These are phyloP conservation scores for Ariopsis seemanni DNA, from an alignment of 2,113 vertebrate genomes.

Conservation along the genomic window DNA sequence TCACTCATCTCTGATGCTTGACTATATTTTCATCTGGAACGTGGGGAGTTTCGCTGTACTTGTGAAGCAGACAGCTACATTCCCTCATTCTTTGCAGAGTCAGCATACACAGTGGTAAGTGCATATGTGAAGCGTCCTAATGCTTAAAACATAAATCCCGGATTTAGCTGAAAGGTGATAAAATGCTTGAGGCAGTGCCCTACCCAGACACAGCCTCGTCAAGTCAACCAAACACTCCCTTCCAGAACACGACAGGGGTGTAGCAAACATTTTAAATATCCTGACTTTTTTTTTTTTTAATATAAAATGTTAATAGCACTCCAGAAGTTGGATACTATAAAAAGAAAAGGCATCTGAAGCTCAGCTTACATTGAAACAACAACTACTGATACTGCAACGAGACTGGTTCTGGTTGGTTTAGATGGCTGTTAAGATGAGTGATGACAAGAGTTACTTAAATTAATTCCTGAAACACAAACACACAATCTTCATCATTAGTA, in stretches of 20 bases:
- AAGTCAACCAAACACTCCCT: not conserved
- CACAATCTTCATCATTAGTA: not conserved
- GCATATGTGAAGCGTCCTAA: conserved; percentile 18
- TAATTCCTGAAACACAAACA: conserved; percentile 9
- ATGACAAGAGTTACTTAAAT: conserved; percentile 10
- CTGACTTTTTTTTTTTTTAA: not conserved
- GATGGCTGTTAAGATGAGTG: not conserved
- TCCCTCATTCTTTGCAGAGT: not conserved
- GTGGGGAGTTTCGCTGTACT: not conserved
- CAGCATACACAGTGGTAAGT: not conserved
- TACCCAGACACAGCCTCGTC: not conserved
- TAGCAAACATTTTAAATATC: not conserved
- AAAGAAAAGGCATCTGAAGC: not conserved
- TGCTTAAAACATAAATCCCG: conserved; percentile 17
- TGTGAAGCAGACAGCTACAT: not conserved
- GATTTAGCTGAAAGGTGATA: not conserved
- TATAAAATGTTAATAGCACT: not conserved
- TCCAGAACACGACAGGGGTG: not conserved
- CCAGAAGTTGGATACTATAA: not conserved
- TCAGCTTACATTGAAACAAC: not conserved
- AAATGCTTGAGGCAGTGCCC: not conserved
- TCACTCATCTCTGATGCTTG: not conserved
- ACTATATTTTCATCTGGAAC: not conserved
- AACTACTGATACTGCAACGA: not conserved
- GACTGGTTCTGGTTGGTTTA: conserved; percentile 6